Evolutionary conservation across 2,797 vertebrate genomes (phyloP), one percentile per base, ranked within the genome.

Genomic region (Gymnothorax javanicus): DNA sequence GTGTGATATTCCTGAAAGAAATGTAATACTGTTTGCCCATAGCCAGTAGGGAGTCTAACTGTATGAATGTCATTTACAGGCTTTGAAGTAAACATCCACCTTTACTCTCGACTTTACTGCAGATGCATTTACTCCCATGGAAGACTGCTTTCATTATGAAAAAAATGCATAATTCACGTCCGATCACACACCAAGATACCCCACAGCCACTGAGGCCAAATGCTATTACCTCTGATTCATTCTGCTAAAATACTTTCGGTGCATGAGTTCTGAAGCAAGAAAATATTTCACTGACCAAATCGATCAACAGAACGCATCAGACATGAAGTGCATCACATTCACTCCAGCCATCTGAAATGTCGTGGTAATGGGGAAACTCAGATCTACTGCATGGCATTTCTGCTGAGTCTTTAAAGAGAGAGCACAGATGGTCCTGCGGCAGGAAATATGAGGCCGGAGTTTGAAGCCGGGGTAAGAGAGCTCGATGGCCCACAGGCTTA

Each of bases 401-500:
- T 79, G 75, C 75, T 56, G 75, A 56, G 43, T 79, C 50, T n/a
- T 52, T 6, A 11, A 52, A 79, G 75, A 79, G 56, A 2, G 82
- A 85, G 82, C 82, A 82, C 87, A 87, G 88, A 91, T 91, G 86
- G 84, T 33, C 33, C 13, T 33, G 27, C 87, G 88, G 89, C 89
- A 73, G 1, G 86, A 87, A 85, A 73, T 64, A 84, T 69, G 85
- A 87, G 89, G 88, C 69, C 83, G 85, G 62, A 85, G 77, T 84
- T 56, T 77, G 86, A 88, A 83, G 87, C 89, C 93, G 91, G 93
- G 8, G 15, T 23, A n/a, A 79, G 54, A n/a, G n/a, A 88, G 90
- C 93, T 87, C 92, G 92, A 90, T 90, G 88, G 89, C 89, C 56
- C 77, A 79, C 54, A 43, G 91, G 25, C 75, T 54, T 5, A 91